phyloP scores from a whole-genome alignment of 2,888 invertebrate species.

The Metopia argyrocephala region DNA sequence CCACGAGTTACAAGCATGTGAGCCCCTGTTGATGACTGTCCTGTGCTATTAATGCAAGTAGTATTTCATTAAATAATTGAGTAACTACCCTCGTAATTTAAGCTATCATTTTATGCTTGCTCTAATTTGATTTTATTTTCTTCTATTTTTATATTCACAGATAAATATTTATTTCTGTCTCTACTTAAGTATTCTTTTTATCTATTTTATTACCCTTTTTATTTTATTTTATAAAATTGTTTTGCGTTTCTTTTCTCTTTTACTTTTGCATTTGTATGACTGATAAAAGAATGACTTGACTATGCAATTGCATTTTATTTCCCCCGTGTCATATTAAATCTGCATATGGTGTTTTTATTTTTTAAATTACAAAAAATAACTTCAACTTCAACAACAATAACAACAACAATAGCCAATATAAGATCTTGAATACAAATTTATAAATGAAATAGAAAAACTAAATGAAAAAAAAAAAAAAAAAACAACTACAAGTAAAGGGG shows the following conservation, averaged over 20 bases:
- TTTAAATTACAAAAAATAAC: background rate
- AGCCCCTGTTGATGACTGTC: too few relatives aligned
- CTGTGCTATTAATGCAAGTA: too few relatives aligned
- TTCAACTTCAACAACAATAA: background rate
- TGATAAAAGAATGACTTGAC: background rate
- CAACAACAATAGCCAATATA: too few relatives aligned
- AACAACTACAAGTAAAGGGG: background rate
- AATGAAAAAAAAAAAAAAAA: background rate
- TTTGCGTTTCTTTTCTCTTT: background rate
- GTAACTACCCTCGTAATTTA: too few relatives aligned
- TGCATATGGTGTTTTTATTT: conserved; percentile 45
- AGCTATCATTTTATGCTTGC: background rate
- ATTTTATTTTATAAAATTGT: background rate
- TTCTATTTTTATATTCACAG: background rate
- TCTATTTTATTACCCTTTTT: background rate
- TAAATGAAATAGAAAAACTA: background rate
- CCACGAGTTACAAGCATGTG: too few relatives aligned
- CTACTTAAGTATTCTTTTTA: background rate
- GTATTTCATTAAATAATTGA: too few relatives aligned
- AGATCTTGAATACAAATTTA: background rate
- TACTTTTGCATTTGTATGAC: background rate
- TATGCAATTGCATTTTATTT: conserved; percentile 41
- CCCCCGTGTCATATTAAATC: conserved; percentile 49
- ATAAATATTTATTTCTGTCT: conserved; percentile 4
- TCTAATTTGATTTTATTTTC: background rate